Evolutionary conservation across 2,113 vertebrate genomes (phyloP).

Genomic region (Psilopogon haemacephalus): DNA sequence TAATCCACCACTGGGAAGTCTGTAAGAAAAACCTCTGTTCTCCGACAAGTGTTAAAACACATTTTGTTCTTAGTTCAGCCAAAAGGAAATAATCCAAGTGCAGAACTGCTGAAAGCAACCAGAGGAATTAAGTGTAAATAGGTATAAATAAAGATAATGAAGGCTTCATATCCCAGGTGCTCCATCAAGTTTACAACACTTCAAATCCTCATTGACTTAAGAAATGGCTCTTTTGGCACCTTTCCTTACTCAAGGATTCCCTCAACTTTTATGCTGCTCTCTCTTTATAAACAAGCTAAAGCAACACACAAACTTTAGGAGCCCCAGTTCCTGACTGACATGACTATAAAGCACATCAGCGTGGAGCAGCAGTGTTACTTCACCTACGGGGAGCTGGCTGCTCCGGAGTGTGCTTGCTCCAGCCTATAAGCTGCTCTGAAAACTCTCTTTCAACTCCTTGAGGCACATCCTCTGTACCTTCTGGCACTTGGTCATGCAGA

Average conservation of each 20-base stretch:
- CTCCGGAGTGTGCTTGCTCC: background rate
- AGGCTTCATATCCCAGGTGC: background rate
- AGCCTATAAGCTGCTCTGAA: background rate
- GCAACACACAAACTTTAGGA: background rate
- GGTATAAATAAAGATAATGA: background rate
- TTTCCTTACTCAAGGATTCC: background rate
- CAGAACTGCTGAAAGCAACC: background rate
- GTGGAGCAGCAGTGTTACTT: background rate
- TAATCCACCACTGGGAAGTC: background rate
- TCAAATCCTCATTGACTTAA: background rate
- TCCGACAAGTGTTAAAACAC: background rate
- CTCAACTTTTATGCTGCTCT: background rate
- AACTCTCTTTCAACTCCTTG: background rate
- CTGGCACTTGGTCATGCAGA: background rate
- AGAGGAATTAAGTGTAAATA: background rate
- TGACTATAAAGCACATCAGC: background rate
- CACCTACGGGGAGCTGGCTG: accelerated
- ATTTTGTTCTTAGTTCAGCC: background rate
- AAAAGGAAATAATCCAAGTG: background rate
- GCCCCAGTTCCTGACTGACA: background rate
- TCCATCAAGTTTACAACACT: background rate
- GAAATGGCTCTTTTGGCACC: background rate
- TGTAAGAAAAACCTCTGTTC: background rate
- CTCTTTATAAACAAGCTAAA: background rate
- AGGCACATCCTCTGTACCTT: background rate